These are phyloP conservation scores for Tenthredo distinguenda DNA, from an alignment of 2,888 invertebrate genomes.

Conservation along the genomic window DNA sequence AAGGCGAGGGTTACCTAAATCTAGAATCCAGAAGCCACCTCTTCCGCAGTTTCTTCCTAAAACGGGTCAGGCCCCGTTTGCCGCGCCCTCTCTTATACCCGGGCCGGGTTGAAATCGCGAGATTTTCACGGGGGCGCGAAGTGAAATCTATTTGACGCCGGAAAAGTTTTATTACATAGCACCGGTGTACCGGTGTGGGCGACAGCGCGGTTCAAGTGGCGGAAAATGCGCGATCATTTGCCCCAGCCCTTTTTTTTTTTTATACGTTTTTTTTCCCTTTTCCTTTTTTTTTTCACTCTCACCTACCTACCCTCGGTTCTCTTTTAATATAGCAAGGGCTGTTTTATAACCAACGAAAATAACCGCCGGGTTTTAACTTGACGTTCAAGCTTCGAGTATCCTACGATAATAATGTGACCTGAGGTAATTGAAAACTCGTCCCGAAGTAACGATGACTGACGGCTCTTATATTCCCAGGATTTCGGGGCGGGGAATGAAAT, in stretches of 20 bases:
- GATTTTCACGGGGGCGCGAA: not conserved
- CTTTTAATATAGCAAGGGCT: not conserved
- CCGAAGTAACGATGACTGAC: constrained; percentile 15
- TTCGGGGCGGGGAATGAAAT: not conserved
- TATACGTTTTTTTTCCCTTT: not conserved
- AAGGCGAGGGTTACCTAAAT: constrained; percentile 35
- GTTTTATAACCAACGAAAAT: constrained; percentile 21
- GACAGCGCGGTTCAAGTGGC: constrained; percentile 30
- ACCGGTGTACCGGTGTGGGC: constrained; percentile 27
- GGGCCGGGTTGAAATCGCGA: constrained; percentile 6
- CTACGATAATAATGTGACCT: not conserved
- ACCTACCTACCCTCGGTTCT: not conserved
- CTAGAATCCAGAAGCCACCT: not conserved
- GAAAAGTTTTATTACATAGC: constrained; percentile 46
- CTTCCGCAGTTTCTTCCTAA: constrained; percentile 57
- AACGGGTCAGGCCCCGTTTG: constrained; percentile 69
- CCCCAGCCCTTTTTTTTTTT: not conserved
- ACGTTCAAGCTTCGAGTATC: not conserved
- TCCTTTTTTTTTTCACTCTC: not conserved
- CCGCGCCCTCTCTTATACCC: not conserved
- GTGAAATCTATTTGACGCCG: constrained; percentile 36
- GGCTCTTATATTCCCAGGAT: not conserved
- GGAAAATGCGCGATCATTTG: constrained; percentile 45
- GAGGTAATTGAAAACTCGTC: constrained; percentile 3
- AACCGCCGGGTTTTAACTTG: not conserved